Conservation (phyloP, 2,113 vertebrate species). For the Pomatorhinus ruficollis region DNA sequence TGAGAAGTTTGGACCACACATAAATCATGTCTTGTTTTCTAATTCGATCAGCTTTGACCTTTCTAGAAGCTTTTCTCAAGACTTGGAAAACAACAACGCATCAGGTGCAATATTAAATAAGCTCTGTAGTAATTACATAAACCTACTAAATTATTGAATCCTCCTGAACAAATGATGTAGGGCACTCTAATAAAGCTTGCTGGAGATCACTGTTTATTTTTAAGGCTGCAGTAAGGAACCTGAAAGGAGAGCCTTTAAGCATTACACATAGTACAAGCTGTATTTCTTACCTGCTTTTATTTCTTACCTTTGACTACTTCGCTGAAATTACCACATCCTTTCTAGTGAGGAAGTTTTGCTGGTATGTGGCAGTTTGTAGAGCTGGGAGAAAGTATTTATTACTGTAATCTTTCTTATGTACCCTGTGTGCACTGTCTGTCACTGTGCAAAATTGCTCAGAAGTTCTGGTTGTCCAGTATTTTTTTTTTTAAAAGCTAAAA, state of each 20-base stretch:
- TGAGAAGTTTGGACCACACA: background rate
- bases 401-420: background rate
- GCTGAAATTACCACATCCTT: background rate
- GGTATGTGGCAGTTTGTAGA: background rate
- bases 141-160: background rate
- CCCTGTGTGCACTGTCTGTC: background rate
- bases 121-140: background rate
- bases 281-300: background rate
- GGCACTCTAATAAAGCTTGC: background rate
- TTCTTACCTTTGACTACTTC: background rate
- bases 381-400: background rate
- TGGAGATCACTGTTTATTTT: background rate
- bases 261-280: background rate
- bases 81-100: background rate
- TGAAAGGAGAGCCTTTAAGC: background rate
- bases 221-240: background rate
- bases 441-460: background rate
- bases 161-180: background rate
- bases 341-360: background rate
- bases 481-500: background rate
- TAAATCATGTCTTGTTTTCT: background rate
- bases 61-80: background rate
- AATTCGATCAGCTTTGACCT: background rate
- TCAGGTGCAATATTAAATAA: background rate
- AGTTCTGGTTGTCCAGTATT: background rate